These are phyloP conservation scores for Drosophila neocordata DNA, from an alignment of 1,140 invertebrate species.

Conservation along the genomic window DNA sequence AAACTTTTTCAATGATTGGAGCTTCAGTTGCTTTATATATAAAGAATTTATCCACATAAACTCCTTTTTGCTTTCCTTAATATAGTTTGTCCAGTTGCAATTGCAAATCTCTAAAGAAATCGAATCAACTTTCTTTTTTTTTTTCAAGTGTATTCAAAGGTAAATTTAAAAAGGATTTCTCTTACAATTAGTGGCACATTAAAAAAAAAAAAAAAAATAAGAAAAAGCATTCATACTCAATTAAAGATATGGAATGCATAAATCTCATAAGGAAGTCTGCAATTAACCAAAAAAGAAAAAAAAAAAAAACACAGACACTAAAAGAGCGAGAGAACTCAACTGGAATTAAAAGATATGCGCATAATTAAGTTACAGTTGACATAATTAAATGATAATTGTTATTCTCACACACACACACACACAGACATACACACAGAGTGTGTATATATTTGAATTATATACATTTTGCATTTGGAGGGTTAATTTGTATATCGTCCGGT, in stretches of 20 bases:
- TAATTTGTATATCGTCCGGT: constrained; percentile 76
- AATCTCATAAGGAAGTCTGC: constrained; percentile 69
- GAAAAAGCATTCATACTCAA: constrained; percentile 30
- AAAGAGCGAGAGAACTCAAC: constrained; percentile 30
- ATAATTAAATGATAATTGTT: constrained; percentile 82
- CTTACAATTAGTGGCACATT: not conserved
- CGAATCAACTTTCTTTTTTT: too few species aligned
- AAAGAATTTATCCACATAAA: too few species aligned
- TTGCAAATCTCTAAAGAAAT: too few species aligned
- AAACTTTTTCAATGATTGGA: too few species aligned
- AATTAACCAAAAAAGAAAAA: constrained; percentile 65
- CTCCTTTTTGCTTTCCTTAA: too few species aligned
- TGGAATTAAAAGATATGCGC: constrained; percentile 70
- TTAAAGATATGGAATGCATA: constrained; percentile 41
- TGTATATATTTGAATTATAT: constrained; percentile 15
- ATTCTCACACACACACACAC: constrained; percentile 36
- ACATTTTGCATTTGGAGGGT: constrained; percentile 50
- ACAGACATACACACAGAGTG: not conserved
- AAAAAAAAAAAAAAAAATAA: not conserved
- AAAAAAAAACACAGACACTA: constrained; percentile 20
- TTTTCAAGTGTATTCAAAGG: not conserved
- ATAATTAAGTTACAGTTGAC: constrained; percentile 82
- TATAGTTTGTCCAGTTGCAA: too few species aligned
- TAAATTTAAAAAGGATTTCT: constrained; percentile 14
- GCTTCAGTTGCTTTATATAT: too few species aligned